Conservation (phyloP, 2,113 vertebrate genomes). For the Choloepus hoffmanni region DNA sequence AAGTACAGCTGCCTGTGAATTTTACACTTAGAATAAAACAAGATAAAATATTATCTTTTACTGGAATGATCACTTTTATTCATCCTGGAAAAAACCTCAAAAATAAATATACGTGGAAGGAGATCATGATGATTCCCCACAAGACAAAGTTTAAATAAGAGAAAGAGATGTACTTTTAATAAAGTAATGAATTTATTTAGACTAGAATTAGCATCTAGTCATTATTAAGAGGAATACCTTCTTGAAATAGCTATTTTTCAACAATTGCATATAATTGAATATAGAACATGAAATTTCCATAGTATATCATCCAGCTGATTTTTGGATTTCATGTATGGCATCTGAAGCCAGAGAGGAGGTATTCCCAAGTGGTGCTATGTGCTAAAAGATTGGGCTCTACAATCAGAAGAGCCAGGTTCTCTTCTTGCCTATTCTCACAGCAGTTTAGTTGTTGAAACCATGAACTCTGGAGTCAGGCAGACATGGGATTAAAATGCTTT, state of each 20-base stretch:
- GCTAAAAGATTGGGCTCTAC: not conserved
- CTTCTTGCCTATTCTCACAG: not conserved
- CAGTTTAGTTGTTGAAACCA: not conserved
- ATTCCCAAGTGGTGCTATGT: no score
- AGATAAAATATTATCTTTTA: not conserved
- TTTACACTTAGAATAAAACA: not conserved
- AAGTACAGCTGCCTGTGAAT: not conserved
- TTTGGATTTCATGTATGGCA: not conserved
- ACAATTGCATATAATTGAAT: not conserved
- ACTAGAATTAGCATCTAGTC: not conserved
- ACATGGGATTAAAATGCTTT: not conserved
- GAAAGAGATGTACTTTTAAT: not conserved
- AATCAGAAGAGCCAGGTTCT: not conserved
- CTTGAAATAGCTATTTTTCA: not conserved
- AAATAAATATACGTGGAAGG: not conserved
- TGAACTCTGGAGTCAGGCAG: not conserved
- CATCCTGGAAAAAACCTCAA: not conserved
- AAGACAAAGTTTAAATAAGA: not conserved
- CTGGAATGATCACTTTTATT: not conserved
- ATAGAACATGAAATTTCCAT: not conserved
- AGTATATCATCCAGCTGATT: not conserved
- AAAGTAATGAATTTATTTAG: not conserved
- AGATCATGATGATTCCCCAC: not conserved
- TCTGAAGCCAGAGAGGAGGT: not conserved
- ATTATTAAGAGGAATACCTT: not conserved